phyloP scores from a whole-genome alignment of 1,140 invertebrate genomes.

The Eueides isabella region DNA sequence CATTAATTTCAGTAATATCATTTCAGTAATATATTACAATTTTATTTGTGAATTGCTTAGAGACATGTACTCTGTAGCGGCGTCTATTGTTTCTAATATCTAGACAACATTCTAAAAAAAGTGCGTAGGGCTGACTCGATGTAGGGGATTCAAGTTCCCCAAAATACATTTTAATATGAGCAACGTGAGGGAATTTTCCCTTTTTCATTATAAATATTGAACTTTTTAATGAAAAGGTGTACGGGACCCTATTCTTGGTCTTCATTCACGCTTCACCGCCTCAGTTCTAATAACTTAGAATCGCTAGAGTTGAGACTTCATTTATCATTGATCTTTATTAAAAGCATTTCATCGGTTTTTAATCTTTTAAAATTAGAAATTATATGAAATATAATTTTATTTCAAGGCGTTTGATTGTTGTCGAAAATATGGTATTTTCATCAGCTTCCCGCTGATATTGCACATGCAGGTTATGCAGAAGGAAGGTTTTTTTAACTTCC shows the following conservation, averaged over 20 bases:
- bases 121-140: background rate
- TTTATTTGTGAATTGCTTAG: background rate
- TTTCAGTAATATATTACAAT: too few relatives aligned
- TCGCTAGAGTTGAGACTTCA: constrained; percentile 43
- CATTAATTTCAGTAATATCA: too few relatives aligned
- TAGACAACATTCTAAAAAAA: constrained; percentile 30
- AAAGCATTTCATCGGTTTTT: constrained; percentile 32
- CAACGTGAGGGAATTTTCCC: constrained; percentile 25
- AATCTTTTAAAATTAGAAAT: constrained; percentile 12
- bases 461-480: too few relatives aligned
- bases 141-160: background rate
- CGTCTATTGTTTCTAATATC: constrained; percentile 21
- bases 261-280: constrained; percentile 36
- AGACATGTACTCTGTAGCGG: background rate
- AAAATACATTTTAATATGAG: constrained; percentile 35
- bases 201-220: constrained; percentile 41
- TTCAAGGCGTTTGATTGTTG: too few relatives aligned
- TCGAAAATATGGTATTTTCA: too few relatives aligned
- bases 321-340: constrained; percentile 50
- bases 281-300: constrained; percentile 43
- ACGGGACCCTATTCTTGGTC: constrained; percentile 27
- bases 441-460: too few relatives aligned
- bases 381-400: too few relatives aligned
- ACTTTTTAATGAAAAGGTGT: constrained; percentile 27
- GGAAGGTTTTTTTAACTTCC: too few relatives aligned